Percentiles rank a stretch among this genome's conserved stretches.
These are phyloP conservation scores for Crematogaster levior DNA, from an alignment of 2,888 invertebrate genomes.

Conservation along the genomic window DNA sequence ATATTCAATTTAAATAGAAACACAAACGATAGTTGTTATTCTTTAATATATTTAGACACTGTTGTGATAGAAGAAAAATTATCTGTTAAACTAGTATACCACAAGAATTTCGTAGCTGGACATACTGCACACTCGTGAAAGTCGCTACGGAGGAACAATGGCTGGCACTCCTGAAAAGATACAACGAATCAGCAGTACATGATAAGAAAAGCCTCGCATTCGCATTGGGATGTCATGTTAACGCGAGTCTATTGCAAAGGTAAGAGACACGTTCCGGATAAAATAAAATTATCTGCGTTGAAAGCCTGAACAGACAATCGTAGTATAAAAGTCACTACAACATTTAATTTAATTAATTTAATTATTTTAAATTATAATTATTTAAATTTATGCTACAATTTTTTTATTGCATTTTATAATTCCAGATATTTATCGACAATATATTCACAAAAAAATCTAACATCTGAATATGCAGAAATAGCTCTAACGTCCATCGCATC, in stretches of 20 bases:
- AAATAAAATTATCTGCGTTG: neutral
- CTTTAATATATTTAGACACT: neutral
- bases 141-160: slow-evolving; percentile 89
- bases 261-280: slow-evolving; percentile 66
- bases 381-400: neutral
- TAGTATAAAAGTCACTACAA: neutral
- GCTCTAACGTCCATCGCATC: slow-evolving; percentile 29
- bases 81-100: slow-evolving; percentile 86
- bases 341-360: neutral
- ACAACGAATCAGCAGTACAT: slow-evolving; percentile 83
- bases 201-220: slow-evolving; percentile 88
- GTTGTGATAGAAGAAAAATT: slow-evolving; percentile 54
- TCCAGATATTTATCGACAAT: slow-evolving; percentile 48
- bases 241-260: slow-evolving; percentile 83
- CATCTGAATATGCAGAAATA: neutral
- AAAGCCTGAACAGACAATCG: neutral
- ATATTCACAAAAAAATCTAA: slow-evolving; percentile 7
- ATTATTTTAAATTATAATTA: slow-evolving; percentile 11
- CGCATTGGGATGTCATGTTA: slow-evolving; percentile 85
- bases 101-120: slow-evolving; percentile 88
- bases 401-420: neutral
- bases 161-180: slow-evolving; percentile 89
- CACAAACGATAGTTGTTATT: neutral
- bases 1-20: neutral
- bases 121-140: slow-evolving; percentile 89